phyloP scores from a whole-genome alignment of 2,113 vertebrate species.

The Maccullochella peelii region DNA sequence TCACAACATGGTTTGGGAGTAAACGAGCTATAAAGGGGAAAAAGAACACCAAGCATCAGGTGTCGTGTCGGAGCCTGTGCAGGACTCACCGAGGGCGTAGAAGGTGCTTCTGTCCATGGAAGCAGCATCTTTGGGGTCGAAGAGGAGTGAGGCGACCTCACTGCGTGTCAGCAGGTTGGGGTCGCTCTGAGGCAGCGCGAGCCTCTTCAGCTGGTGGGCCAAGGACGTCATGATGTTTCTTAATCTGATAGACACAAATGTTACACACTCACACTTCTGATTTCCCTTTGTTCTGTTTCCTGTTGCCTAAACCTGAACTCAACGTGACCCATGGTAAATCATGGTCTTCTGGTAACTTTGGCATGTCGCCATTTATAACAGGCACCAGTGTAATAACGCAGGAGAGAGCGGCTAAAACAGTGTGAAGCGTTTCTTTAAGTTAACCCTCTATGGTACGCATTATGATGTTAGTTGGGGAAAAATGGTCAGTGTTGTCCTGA shows the following conservation, averaged over 20 bases:
- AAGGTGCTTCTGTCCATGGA: constrained; percentile 90
- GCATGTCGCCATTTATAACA: no score
- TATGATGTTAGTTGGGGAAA: no score
- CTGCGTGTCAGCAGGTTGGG: constrained; percentile 84
- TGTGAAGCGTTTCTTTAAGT: no score
- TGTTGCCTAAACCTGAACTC: background rate
- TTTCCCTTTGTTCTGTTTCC: background rate
- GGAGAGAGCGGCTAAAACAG: no score
- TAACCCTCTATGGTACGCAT: no score
- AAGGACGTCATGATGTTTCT: constrained; percentile 90
- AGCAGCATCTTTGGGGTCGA: constrained; percentile 91
- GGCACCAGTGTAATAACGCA: no score
- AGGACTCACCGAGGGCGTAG: constrained; percentile 91
- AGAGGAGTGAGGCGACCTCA: constrained; percentile 90
- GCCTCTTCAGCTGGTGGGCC: constrained; percentile 92
- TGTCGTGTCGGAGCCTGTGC: background rate
- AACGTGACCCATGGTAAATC: background rate
- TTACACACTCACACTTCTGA: background rate
- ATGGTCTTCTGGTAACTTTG: no score
- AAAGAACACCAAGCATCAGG: background rate
- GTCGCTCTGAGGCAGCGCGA: constrained; percentile 92
- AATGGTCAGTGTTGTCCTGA: no score
- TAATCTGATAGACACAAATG: constrained; percentile 9
- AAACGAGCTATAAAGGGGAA: background rate
- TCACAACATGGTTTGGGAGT: background rate